Percentiles rank a stretch among this genome's conserved stretches.
phyloP scores from a whole-genome alignment of 2,888 invertebrate genomes.

The Cheilosia vulpina region DNA sequence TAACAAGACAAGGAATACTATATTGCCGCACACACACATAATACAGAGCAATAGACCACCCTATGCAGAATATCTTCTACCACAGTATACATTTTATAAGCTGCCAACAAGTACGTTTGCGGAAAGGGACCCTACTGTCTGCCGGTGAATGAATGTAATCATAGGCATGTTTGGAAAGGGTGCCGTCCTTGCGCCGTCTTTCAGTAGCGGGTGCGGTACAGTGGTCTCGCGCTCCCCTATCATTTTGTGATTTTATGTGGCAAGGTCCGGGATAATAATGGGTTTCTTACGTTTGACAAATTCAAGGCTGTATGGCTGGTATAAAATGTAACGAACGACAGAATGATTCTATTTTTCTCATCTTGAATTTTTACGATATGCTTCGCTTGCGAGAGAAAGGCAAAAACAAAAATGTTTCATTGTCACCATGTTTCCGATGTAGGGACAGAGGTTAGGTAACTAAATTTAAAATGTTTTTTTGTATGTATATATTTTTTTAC shows the following conservation, averaged over 20 bases:
- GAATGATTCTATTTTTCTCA: conserved; percentile 4
- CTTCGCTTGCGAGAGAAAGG: background rate
- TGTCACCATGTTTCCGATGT: background rate
- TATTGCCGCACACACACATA: conserved; percentile 15
- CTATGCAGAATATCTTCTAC: conserved; percentile 30
- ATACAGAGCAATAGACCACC: conserved; percentile 1
- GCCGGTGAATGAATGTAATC: conserved; percentile 63
- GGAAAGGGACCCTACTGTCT: conserved; percentile 60
- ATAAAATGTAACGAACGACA: conserved; percentile 23
- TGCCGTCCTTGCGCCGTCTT: conserved; percentile 49
- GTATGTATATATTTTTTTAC: background rate
- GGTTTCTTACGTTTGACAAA: conserved; percentile 37
- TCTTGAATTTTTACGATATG: conserved; percentile 9
- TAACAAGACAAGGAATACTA: conserved; percentile 43
- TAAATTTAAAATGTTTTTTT: background rate
- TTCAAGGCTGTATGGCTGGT: conserved; percentile 43
- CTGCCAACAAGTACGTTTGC: conserved; percentile 62
- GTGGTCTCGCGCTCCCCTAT: conserved; percentile 21
- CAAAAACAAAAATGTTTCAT: background rate
- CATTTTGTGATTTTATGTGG: conserved; percentile 19
- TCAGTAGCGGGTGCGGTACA: conserved; percentile 15
- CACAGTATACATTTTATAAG: conserved; percentile 57
- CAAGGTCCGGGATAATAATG: conserved; percentile 39
- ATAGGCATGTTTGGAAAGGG: conserved; percentile 53
- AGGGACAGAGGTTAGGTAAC: background rate